Conservation (phyloP, 2,888 invertebrate species). For the Lomographa bimaculata region DNA sequence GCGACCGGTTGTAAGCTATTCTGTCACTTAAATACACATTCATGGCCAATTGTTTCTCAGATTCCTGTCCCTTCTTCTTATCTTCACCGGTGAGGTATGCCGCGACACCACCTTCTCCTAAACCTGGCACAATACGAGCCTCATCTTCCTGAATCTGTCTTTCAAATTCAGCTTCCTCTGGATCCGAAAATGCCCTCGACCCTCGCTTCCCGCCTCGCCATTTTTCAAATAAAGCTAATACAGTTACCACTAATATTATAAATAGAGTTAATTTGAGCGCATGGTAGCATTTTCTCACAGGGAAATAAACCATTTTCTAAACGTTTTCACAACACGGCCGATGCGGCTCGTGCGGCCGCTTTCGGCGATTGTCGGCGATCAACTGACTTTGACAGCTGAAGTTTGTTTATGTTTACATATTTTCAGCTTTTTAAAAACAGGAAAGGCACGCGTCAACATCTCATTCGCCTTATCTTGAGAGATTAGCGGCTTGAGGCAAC, state of each 20-base stretch:
- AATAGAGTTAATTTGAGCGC: slow-evolving; percentile 57
- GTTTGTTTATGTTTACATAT: slow-evolving; percentile 63
- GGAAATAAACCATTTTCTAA: slow-evolving; percentile 61
- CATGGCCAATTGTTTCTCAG: slow-evolving; percentile 92
- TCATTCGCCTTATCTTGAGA: slow-evolving; percentile 53
- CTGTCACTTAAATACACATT: slow-evolving; percentile 95
- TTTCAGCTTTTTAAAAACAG: slow-evolving; percentile 62
- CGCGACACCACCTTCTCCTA: slow-evolving; percentile 88
- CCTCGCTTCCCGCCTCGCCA: slow-evolving; percentile 70
- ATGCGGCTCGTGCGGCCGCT: slow-evolving; percentile 33
- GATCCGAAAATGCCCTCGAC: slow-evolving; percentile 45
- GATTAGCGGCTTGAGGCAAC: no score
- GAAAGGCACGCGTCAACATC: slow-evolving; percentile 85
- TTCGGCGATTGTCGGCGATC: slow-evolving; percentile 45
- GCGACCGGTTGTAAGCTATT: slow-evolving; percentile 91
- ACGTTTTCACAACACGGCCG: slow-evolving; percentile 27
- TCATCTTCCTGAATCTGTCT: slow-evolving; percentile 85
- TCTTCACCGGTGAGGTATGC: slow-evolving; percentile 87
- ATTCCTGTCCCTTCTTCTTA: slow-evolving; percentile 85
- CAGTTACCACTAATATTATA: slow-evolving; percentile 57
- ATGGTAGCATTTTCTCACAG: slow-evolving; percentile 70
- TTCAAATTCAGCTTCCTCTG: slow-evolving; percentile 63
- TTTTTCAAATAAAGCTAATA: slow-evolving; percentile 65
- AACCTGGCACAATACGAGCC: slow-evolving; percentile 85
- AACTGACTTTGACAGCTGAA: slow-evolving; percentile 55